Evolutionary conservation across 2,113 vertebrate species (phyloP).

Genomic region (Theristicus caerulescens): DNA sequence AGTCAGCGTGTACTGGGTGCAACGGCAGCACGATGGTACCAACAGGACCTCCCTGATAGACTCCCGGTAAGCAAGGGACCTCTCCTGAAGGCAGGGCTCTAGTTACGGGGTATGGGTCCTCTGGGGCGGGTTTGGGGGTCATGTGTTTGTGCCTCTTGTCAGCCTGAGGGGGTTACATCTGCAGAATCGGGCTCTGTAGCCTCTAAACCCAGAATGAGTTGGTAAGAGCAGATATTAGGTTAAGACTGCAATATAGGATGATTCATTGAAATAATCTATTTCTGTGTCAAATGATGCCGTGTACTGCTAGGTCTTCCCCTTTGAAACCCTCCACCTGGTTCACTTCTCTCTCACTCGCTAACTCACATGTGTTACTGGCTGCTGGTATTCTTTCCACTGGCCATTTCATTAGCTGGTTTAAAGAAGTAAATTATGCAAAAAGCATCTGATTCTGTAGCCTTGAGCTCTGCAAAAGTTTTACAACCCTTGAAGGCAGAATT

Average conservation of each 20-base stretch:
- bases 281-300: accelerated
- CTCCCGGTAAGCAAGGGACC: constrained; percentile 80
- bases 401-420: neutral
- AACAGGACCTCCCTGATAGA: constrained; percentile 90
- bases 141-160: neutral
- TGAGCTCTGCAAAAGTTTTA: neutral
- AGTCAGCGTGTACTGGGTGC: constrained; percentile 92
- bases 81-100: neutral
- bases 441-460: neutral
- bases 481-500: neutral
- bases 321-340: neutral
- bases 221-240: neutral
- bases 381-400: neutral
- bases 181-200: neutral
- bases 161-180: neutral
- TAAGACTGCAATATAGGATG: neutral
- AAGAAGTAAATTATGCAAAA: neutral
- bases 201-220: neutral
- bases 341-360: neutral
- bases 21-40: constrained; percentile 77
- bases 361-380: neutral
- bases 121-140: neutral
- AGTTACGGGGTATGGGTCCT: neutral
- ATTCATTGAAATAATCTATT: neutral
- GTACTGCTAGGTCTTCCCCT: neutral